Percentiles rank a stretch among this genome's conserved stretches.
phyloP scores from a whole-genome alignment of 2,888 invertebrate genomes.

The Drosophila anomalata region DNA sequence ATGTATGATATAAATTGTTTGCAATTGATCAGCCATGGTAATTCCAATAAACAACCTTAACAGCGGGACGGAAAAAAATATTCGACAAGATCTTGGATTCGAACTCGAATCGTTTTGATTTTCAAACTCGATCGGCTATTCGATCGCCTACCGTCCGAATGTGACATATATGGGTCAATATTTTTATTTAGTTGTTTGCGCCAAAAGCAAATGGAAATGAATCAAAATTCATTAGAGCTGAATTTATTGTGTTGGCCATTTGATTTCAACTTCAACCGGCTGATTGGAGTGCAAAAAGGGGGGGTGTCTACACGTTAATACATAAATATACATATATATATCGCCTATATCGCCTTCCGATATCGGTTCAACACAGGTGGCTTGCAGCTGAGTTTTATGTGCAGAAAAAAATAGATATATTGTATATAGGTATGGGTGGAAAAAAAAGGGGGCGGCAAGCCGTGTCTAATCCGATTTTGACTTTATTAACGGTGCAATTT shows the following conservation, averaged over 20 bases:
- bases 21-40: slow-evolving; percentile 2
- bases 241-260: slow-evolving; percentile 67
- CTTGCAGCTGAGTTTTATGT: slow-evolving; percentile 48
- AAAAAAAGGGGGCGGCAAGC: slow-evolving; percentile 40
- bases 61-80: background rate
- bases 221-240: slow-evolving; percentile 73
- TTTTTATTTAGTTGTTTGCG: slow-evolving; percentile 63
- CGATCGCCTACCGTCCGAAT: slow-evolving; percentile 5
- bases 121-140: background rate
- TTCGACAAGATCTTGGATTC: slow-evolving; percentile 4
- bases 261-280: slow-evolving; percentile 37
- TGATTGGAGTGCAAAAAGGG: slow-evolving; percentile 3
- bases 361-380: slow-evolving; percentile 44
- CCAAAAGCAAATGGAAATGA: slow-evolving; percentile 71
- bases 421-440: background rate
- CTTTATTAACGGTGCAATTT: slow-evolving; percentile 77
- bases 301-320: background rate
- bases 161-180: slow-evolving; percentile 59
- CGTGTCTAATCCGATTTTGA: slow-evolving; percentile 74
- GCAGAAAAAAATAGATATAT: background rate
- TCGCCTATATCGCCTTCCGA: slow-evolving; percentile 23
- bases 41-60: slow-evolving; percentile 2
- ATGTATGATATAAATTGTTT: slow-evolving; percentile 1
- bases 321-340: background rate
- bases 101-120: background rate